Base-by-base conservation (phyloP, 2,797 vertebrate genomes). In the Acanthurus lineatus region DNA sequence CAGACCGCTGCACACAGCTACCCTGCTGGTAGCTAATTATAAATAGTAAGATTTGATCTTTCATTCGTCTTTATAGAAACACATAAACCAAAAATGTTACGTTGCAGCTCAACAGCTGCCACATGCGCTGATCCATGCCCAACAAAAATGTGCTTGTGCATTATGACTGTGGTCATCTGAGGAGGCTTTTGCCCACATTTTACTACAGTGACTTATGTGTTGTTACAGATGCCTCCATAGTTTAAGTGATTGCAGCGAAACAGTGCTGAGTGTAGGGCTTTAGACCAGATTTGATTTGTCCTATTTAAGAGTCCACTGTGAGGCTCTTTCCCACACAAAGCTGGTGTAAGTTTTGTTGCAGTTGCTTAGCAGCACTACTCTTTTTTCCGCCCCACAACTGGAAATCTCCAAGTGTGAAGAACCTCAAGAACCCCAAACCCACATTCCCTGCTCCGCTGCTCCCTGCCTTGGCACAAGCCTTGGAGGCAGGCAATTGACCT, bases 281-380 rank as follows among this genome's bases (percentile, higher is more conserved):
- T 88, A 83, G 54, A 45, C 69, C 83, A 89, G 81, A 86, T 88
- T 88, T 89, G 49, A 88, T 91, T 89, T 90, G 85, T 93, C 90
- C 92, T 73, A 67, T 90, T 92, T 86, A 89, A 77, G 15, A 82
- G 51, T 66, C 62, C 81, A 69, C 83, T 85, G 63, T 81, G 69
- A 54, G 84, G 87, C 62, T 82, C 64, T 88, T 94, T 94, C 90
- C 90, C 88, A 94, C 87, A 91, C 78, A 88, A 83, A 79, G 42
- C 73, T 57, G 77, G 71, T 77, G 82, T 77, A 53, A 53, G 88
- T 89, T 91, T 92, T 67, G 76, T 51, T 63, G 45, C 35, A 47
- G 80, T 96, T 95, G 89, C 94, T 92, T 93, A 93, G 95, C 92
- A 96, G 85, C 83, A n/a, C 69, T 78, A 61, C 45, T 77, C 84